Percentiles rank a stretch among this genome's conserved stretches.
Conservation (phyloP, 2,113 vertebrate species). For the Microtus ochrogaster region DNA sequence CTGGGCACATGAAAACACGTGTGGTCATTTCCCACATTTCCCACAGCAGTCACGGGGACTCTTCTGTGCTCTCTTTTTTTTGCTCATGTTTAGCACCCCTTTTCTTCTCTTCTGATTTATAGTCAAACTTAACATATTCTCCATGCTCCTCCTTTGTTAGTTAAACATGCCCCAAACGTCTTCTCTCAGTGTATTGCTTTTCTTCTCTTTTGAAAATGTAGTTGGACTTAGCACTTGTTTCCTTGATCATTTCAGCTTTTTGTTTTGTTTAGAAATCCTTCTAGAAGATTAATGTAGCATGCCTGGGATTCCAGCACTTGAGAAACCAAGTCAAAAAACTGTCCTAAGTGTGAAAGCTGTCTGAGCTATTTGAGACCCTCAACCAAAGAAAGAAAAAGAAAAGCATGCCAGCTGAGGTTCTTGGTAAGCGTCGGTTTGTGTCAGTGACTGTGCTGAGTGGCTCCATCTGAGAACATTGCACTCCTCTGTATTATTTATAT, state of each 20-base stretch:
- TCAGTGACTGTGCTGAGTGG: background rate
- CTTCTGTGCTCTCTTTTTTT: background rate
- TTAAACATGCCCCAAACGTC: constrained; percentile 5
- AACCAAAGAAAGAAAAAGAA: background rate
- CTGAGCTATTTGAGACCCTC: background rate
- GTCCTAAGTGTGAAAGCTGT: background rate
- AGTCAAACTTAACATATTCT: constrained; percentile 13
- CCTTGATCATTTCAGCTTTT: constrained; percentile 5
- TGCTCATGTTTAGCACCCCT: background rate
- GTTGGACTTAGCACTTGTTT: constrained; percentile 16
- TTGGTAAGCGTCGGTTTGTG: background rate
- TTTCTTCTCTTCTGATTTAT: constrained; percentile 18
- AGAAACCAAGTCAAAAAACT: background rate
- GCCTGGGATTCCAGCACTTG: background rate
- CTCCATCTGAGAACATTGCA: background rate
- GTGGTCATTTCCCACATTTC: background rate
- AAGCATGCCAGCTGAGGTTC: background rate
- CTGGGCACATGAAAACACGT: background rate
- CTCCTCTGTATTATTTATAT: too few species aligned
- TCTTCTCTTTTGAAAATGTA: constrained; percentile 7
- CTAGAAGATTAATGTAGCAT: background rate
- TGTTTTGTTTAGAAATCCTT: background rate
- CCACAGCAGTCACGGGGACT: background rate
- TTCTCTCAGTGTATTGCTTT: background rate
- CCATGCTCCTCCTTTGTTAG: background rate